Percentiles rank a stretch among this genome's conserved stretches.
These are phyloP conservation scores for Cliona cf. orientalis DNA, from an alignment of 37 sponge, comb jelly and placozoan genomes.

Conservation along the genomic window DNA sequence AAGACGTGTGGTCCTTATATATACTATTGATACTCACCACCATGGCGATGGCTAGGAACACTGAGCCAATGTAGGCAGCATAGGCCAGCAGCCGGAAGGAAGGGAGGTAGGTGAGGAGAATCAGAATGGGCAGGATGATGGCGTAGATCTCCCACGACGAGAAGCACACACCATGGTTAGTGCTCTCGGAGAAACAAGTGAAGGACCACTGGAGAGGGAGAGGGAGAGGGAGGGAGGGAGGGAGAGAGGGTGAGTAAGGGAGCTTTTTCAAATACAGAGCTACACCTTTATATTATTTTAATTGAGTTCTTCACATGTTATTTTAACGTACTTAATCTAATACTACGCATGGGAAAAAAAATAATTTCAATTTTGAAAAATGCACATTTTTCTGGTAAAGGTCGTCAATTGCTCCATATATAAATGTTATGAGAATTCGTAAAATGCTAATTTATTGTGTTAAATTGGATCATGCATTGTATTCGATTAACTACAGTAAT, in stretches of 20 bases:
- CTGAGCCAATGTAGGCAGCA: conserved; percentile 77
- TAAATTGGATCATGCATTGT: no score
- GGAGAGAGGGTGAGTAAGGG: conserved; percentile 6
- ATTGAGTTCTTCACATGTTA: no score
- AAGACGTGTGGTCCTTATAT: no score
- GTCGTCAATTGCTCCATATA: no score
- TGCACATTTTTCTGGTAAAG: no score
- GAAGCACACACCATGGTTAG: conserved; percentile 20
- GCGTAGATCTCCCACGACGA: conserved; percentile 67
- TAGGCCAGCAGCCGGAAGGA: conserved; percentile 87
- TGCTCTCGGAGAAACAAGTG: conserved; percentile 33
- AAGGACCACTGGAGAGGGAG: conserved; percentile 60
- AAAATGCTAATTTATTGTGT: no score
- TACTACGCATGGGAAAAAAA: no score
- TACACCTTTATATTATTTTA: not conserved
- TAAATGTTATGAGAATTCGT: no score
- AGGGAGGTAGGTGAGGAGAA: conserved; percentile 79
- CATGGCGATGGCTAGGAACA: conserved; percentile 85
- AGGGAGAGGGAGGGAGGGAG: not conserved
- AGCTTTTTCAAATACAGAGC: not conserved
- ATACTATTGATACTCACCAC: no score
- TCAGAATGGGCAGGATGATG: conserved; percentile 76
- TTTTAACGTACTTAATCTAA: no score
- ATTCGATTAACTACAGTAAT: not conserved
- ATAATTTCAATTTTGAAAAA: no score